Conservation (phyloP, 2,113 vertebrate species). For the Sprattus sprattus region DNA sequence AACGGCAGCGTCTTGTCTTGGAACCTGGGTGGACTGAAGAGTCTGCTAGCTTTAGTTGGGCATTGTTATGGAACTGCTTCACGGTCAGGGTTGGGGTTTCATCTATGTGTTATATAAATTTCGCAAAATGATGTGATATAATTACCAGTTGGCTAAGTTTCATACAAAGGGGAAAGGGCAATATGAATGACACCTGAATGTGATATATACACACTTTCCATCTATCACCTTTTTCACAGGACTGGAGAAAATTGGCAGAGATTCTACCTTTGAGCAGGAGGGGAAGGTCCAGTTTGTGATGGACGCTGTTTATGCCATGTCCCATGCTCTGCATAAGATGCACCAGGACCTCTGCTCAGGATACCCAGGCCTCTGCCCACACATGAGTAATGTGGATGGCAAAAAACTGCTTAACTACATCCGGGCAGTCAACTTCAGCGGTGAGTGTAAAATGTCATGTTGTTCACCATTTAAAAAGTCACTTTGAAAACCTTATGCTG, state of each 20-base stretch:
- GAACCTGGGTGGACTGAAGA: neutral
- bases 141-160: neutral
- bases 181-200: neutral
- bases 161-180: neutral
- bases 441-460: slow-evolving; percentile 61
- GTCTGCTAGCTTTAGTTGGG: neutral
- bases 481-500: neutral
- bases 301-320: slow-evolving; percentile 94
- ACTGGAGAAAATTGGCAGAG: slow-evolving; percentile 88
- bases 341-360: slow-evolving; percentile 88
- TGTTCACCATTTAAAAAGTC: neutral
- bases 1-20: neutral
- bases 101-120: neutral
- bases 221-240: slow-evolving; percentile 65
- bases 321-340: slow-evolving; percentile 91
- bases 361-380: slow-evolving; percentile 84
- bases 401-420: slow-evolving; percentile 89
- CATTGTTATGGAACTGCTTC: neutral
- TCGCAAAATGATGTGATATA: neutral
- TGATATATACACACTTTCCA: neutral
- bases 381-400: slow-evolving; percentile 87
- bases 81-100: too few species aligned
- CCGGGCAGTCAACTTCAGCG: slow-evolving; percentile 88
- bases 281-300: slow-evolving; percentile 98
- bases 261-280: slow-evolving; percentile 94